Percentiles rank a stretch among this genome's conserved stretches.
Conservation (phyloP, 2,113 vertebrate genomes). For the Cranoglanis bouderius region DNA sequence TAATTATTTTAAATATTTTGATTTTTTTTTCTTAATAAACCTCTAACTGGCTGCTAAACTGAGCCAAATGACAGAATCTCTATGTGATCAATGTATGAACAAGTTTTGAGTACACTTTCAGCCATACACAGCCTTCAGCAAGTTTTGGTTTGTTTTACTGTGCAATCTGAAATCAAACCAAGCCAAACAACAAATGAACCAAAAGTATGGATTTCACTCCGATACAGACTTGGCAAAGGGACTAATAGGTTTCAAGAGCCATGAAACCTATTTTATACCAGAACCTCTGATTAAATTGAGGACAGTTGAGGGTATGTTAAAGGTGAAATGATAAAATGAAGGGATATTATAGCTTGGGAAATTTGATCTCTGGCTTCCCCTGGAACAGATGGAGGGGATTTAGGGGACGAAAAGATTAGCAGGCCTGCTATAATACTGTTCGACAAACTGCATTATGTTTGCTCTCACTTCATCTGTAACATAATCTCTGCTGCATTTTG, state of each 20-base stretch:
- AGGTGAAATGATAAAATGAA: constrained; percentile 66
- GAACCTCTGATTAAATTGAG: constrained; percentile 3
- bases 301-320: constrained; percentile 25
- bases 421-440: background rate
- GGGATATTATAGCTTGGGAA: constrained; percentile 55
- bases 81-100: background rate
- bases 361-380: constrained; percentile 1
- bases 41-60: background rate
- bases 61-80: background rate
- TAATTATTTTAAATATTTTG: no score
- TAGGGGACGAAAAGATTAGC: background rate
- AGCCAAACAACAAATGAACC: background rate
- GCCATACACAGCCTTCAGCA: background rate
- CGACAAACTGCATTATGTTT: background rate
- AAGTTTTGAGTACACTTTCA: background rate
- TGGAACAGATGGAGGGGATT: background rate
- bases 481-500: background rate
- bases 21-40: no score
- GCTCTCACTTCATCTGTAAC: background rate
- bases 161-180: background rate
- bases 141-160: background rate
- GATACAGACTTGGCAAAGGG: background rate
- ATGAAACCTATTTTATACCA: background rate
- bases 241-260: background rate
- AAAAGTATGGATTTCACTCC: background rate